Evolutionary conservation across 2,888 invertebrate genomes (phyloP).

Genomic region (Busseola fusca): DNA sequence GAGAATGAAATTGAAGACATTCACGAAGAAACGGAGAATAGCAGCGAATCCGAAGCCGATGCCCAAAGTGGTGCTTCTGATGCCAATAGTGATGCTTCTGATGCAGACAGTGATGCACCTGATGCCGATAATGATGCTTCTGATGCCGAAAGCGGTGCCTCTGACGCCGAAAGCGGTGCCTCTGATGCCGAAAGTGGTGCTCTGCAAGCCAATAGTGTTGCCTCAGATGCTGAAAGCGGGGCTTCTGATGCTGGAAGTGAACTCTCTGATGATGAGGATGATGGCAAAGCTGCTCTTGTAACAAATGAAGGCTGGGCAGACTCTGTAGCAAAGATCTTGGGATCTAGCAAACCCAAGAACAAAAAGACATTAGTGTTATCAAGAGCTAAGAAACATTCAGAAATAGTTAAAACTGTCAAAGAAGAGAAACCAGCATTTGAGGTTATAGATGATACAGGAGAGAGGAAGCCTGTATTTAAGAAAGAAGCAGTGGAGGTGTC

Average conservation of each 20-base stretch:
- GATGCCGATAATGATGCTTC: conserved; percentile 66
- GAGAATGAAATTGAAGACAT: conserved; percentile 70
- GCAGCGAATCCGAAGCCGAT: conserved; percentile 24
- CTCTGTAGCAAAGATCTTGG: conserved; percentile 94
- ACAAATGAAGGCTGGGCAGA: conserved; percentile 94
- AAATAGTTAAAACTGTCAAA: conserved; percentile 83
- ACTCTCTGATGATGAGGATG: conserved; percentile 47
- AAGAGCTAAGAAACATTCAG: conserved; percentile 93
- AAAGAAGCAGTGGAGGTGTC: conserved; percentile 66
- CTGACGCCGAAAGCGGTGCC: conserved; percentile 16
- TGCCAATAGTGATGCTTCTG: conserved; percentile 54
- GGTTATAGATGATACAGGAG: conserved; percentile 89
- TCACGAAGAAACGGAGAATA: conserved; percentile 56
- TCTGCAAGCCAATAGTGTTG: conserved; percentile 34
- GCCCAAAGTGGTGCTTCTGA: conserved; percentile 53
- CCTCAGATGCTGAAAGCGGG: conserved; percentile 16
- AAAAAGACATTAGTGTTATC: conserved; percentile 93
- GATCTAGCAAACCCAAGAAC: conserved; percentile 92
- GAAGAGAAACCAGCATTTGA: conserved; percentile 90
- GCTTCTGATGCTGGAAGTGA: conserved; percentile 62
- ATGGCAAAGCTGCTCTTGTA: conserved; percentile 67
- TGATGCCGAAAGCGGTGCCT: conserved; percentile 36
- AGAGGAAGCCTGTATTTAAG: conserved; percentile 81
- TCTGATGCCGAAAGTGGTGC: conserved; percentile 62
- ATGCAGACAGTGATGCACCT: conserved; percentile 62